Conservation (phyloP, 2,797 vertebrate species). For the Manis javanica region DNA sequence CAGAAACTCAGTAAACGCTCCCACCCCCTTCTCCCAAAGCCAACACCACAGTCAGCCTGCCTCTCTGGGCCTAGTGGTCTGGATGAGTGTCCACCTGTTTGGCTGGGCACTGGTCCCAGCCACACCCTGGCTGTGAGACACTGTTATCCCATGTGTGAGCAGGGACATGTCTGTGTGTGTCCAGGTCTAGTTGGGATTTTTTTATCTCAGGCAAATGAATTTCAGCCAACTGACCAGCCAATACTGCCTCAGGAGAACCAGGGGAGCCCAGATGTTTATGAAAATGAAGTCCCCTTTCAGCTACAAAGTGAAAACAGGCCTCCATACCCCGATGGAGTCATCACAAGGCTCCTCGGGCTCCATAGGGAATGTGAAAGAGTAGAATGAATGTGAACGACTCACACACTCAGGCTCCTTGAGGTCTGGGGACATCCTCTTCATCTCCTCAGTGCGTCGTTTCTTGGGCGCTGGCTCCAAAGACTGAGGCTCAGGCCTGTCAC, state of each 20-base stretch:
- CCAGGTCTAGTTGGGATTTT: not conserved
- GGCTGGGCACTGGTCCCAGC: not conserved
- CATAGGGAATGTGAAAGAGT: slow-evolving; percentile 85
- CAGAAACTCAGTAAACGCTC: not conserved
- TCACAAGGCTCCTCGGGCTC: slow-evolving; percentile 87
- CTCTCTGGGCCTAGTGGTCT: not conserved
- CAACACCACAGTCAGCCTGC: not conserved
- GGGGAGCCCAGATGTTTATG: not conserved
- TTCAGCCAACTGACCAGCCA: not conserved
- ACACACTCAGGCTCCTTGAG: slow-evolving; percentile 65
- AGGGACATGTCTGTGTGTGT: not conserved
- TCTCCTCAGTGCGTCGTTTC: slow-evolving; percentile 71
- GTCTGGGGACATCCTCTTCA: slow-evolving; percentile 81
- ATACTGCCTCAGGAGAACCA: not conserved
- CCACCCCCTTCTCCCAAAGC: too few relatives aligned
- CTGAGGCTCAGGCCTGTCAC: slow-evolving; percentile 84
- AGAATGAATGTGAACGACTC: slow-evolving; percentile 80
- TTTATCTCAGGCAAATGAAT: not conserved
- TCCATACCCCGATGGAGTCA: slow-evolving; percentile 88
- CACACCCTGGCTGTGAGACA: not conserved
- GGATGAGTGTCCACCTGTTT: not conserved
- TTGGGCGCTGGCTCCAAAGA: slow-evolving; percentile 82
- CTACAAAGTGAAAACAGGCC: not conserved
- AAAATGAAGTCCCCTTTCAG: not conserved
- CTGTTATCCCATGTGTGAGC: too few relatives aligned